Evolutionary conservation across 1,140 invertebrate species (phyloP), one percentile per base, ranked within the genome.

Genomic region (Condylostylus longicornis): DNA sequence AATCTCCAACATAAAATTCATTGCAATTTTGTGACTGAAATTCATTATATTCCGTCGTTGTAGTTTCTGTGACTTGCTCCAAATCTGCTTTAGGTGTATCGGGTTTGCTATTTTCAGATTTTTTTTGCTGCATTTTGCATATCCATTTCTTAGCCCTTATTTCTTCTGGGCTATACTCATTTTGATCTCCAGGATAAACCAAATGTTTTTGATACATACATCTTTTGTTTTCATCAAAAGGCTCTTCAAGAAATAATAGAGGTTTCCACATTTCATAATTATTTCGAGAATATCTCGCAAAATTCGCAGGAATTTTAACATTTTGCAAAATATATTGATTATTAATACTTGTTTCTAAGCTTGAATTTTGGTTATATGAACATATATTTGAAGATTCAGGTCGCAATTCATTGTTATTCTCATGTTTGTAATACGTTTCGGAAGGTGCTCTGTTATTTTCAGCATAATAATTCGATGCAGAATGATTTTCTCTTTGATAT

Each of bases 191-290:
- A 3, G 57, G 53, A 41, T 61, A 61, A 0, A 61, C 58, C 31
- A 48, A 15, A 14, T 51, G 43, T 42, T 60, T 60, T 27, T 49
- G 46, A 48, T 61, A 61, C 7, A 50, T 47, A 38, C 58, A 61
- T 12, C 51, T 37, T 9, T 48, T 44, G 30, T 50, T 49, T 2
- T 54, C 54, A 43, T 61, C 58, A 12, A 51, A 55, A 2, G 58
- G 57, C 18, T 61, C 58, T 18, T 61, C 58, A 1, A 61, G 40
- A 15, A 48, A 58, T 14, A 61, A 17, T 12, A 52, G 50, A n/a
- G 51, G 55, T 36, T 54, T 57, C 58, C 58, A 61, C 18, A 48
- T 50, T 40, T 61, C 58, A 38, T 58, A 46, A 29, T 58, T 57
- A 37, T 61, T 61, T 20, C 47, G 51, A 13, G 50, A 51, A 29